phyloP scores from a whole-genome alignment of 2,797 vertebrate species.

The Tolypeutes matacus region DNA sequence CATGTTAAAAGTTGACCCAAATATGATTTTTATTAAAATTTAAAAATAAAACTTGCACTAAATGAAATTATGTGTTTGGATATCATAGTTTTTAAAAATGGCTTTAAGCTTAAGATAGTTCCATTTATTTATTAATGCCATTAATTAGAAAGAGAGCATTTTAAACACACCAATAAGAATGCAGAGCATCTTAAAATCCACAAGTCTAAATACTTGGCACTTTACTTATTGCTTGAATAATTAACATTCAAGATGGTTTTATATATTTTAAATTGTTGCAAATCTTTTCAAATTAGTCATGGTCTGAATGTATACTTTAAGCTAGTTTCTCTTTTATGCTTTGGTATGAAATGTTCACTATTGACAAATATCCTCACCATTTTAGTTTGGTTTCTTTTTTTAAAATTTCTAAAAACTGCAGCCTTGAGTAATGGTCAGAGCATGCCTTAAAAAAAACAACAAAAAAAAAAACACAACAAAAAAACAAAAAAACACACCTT shows the following conservation, averaged over 20 bases:
- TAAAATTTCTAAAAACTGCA: not conserved
- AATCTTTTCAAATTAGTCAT: slow-evolving; percentile 35
- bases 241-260: slow-evolving; percentile 51
- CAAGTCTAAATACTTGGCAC: slow-evolving; percentile 45
- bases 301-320: not conserved
- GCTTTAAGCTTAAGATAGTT: not conserved
- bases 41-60: not conserved
- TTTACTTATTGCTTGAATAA: slow-evolving; percentile 21
- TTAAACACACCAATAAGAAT: slow-evolving; percentile 41
- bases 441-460: not conserved
- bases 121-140: not conserved
- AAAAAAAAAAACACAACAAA: no score
- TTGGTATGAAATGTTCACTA: not conserved
- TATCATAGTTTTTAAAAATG: slow-evolving; percentile 15
- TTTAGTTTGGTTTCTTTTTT: not conserved
- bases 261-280: slow-evolving; percentile 47
- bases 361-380: not conserved
- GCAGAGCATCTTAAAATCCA: slow-evolving; percentile 38
- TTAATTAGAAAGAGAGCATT: slow-evolving; percentile 55
- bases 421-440: not conserved
- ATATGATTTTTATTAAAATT: not conserved
- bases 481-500: not conserved
- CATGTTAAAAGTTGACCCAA: not conserved
- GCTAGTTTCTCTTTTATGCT: not conserved
- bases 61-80: not conserved